These are phyloP conservation scores for Bagarius yarrelli DNA, from an alignment of 2,113 vertebrate genomes.

Conservation along the genomic window DNA sequence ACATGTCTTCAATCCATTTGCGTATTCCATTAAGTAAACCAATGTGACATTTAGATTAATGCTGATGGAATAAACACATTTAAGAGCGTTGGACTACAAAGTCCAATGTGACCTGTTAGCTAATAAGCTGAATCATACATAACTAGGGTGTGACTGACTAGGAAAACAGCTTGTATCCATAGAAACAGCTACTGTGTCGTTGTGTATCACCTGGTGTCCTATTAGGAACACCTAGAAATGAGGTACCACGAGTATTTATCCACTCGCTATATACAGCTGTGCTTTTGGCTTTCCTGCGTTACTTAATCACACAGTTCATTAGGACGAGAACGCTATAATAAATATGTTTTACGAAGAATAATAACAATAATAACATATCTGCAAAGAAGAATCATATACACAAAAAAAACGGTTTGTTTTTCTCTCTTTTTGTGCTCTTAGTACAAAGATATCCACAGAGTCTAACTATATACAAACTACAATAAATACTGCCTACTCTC, in stretches of 20 bases:
- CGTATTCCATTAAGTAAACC: too few relatives aligned
- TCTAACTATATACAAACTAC: constrained; percentile 83
- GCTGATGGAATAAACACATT: too few relatives aligned
- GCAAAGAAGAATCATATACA: constrained; percentile 77
- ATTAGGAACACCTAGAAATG: constrained; percentile 5
- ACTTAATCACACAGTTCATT: constrained; percentile 48
- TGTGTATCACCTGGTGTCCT: constrained; percentile 5
- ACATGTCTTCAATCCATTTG: too few relatives aligned
- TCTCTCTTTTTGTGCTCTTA: constrained; percentile 52
- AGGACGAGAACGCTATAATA: constrained; percentile 68
- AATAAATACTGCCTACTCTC: constrained; percentile 83
- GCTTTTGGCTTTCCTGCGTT: constrained; percentile 54
- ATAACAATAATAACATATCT: constrained; percentile 75
- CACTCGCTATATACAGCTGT: constrained; percentile 39
- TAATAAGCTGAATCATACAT: constrained; percentile 12
- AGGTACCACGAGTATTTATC: constrained; percentile 28
- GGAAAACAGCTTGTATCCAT: neutral
- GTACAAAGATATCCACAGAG: constrained; percentile 76
- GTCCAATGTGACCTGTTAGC: neutral
- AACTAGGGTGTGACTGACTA: neutral
- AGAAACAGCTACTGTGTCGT: neutral
- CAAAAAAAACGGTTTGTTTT: constrained; percentile 61
- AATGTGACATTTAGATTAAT: too few relatives aligned
- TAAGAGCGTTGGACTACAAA: neutral
- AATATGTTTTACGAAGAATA: constrained; percentile 68